These are phyloP conservation scores for Actias luna DNA, from an alignment of 2,888 invertebrate species.

Conservation along the genomic window DNA sequence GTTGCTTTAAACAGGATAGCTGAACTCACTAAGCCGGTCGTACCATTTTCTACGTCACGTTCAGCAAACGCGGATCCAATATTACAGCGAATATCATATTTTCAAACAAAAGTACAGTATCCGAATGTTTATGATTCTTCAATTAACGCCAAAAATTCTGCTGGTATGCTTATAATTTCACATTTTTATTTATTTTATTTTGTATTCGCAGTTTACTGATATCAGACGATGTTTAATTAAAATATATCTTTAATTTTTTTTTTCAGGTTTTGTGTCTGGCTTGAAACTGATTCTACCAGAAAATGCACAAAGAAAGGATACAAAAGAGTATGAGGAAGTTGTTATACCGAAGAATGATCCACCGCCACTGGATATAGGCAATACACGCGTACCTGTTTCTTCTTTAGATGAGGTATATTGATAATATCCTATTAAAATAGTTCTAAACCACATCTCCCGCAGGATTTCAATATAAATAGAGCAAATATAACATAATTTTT, in stretches of 20 bases:
- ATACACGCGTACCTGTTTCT: constrained; percentile 83
- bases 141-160: constrained; percentile 84
- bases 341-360: constrained; percentile 87
- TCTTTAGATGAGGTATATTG: constrained; percentile 83
- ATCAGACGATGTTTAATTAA: no score
- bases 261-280: constrained; percentile 88
- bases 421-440: background rate
- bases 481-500: no score
- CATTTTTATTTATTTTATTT: background rate
- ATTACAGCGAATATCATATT: constrained; percentile 68
- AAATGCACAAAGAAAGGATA: constrained; percentile 87
- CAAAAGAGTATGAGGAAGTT: constrained; percentile 92
- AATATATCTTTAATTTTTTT: background rate
- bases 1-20: constrained; percentile 54
- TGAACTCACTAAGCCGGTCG: constrained; percentile 70
- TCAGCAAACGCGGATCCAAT: constrained; percentile 57
- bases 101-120: constrained; percentile 82
- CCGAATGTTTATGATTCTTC: constrained; percentile 95
- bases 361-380: constrained; percentile 82
- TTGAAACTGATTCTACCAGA: constrained; percentile 90
- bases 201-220: no score
- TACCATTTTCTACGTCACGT: constrained; percentile 72
- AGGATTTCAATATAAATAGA: background rate
- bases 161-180: constrained; percentile 63
- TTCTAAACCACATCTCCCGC: background rate